Base-by-base conservation (phyloP, 2,888 invertebrate species). In the Nemoura dubitans region DNA sequence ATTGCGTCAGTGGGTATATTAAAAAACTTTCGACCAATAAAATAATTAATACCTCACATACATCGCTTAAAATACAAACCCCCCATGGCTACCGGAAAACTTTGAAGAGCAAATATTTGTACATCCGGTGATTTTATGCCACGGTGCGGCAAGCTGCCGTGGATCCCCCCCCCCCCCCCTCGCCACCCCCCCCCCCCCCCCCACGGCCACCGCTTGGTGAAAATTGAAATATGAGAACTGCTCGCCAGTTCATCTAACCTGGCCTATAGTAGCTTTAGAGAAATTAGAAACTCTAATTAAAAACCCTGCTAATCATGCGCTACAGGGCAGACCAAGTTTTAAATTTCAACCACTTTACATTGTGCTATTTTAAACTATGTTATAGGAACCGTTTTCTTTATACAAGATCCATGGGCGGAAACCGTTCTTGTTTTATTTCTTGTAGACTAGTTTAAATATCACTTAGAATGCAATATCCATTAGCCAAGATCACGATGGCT, bases 371-470 rank as follows among this genome's bases (percentile, higher is more conserved):
- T 59, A 16, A 21, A 59, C 10, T 21, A 1, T 21, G 1, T 10
- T 59, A 21, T 59, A 21, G 3, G 10, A 59, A 21, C 59, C 59
- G 59, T 59, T 14, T 59, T 59, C 59, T 59, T 36, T 36, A 36
- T 36, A 36, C 36, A 36, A 36, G 10, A 59, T 3, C 59, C 59
- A 59, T n/a, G n/a, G 59, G 21, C 59, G 14, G 14, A 21, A 14
- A 59, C 16, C 59, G 21, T 59, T 59, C 10, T 59, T 59, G 16
- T 59, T 59, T 21, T 59, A 21, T 59, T 59, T 59, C 59, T 59
- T 59, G 59, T 59, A 59, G 59, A 59, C 59, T 3, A 59, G 59
- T 59, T 59, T 59, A 59, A 59, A 59, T 59, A 59, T 59, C 59
- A 21, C 59, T 59, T 21, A 21, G 6, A 59, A 59, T 59, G 59